phyloP scores from a whole-genome alignment of 2,797 vertebrate genomes.

The Catamblyrhynchus diadema region DNA sequence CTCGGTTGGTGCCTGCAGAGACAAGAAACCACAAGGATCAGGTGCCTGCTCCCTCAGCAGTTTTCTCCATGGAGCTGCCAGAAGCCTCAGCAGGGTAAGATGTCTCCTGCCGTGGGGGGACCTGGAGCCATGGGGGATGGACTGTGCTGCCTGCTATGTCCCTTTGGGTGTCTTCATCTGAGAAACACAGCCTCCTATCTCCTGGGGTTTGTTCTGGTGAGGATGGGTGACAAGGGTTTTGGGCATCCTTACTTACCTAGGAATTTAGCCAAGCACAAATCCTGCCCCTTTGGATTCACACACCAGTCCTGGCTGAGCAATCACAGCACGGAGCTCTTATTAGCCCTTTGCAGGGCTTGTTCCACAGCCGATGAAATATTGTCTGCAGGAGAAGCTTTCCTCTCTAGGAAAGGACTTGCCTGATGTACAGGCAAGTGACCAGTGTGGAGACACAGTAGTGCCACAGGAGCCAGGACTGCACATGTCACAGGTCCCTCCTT shows the following conservation, averaged over 20 bases:
- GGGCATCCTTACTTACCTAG: not conserved
- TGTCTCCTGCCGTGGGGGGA: not conserved
- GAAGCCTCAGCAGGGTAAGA: not conserved
- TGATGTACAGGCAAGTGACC: not conserved
- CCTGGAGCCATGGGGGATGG: not conserved
- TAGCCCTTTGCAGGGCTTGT: not conserved
- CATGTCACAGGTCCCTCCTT: not conserved
- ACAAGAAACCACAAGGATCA: not conserved
- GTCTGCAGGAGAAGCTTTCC: not conserved
- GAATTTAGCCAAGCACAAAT: not conserved
- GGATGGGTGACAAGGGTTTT: not conserved
- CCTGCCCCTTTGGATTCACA: not conserved
- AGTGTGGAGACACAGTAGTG: accelerated
- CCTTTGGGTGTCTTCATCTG: not conserved
- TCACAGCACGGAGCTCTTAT: not conserved
- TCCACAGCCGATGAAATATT: not conserved
- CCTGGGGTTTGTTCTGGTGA: not conserved
- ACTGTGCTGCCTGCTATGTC: not conserved
- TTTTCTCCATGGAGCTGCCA: not conserved
- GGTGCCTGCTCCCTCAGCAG: not conserved
- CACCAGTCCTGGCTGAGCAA: not conserved
- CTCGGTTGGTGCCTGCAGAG: slow-evolving; percentile 45
- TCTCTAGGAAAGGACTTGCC: not conserved
- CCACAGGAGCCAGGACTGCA: not conserved
- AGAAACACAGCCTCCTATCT: not conserved